Percentiles rank a stretch among this genome's conserved stretches.
Conservation (phyloP, 2,113 vertebrate genomes). For the Orycteropus afer region DNA sequence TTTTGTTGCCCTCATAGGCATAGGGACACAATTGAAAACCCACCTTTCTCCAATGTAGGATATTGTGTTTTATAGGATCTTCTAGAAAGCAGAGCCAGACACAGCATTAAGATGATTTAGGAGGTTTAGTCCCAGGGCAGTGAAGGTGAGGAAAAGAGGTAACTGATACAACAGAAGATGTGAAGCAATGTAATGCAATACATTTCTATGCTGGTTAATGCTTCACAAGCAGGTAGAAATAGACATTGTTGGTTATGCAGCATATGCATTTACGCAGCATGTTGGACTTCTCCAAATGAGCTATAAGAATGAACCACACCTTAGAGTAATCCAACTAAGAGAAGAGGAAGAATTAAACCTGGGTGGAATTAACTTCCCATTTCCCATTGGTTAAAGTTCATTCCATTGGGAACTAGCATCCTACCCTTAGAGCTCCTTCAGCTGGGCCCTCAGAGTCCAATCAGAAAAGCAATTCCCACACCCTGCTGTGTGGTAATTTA, state of each 20-base stretch:
- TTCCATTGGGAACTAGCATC: too few relatives aligned
- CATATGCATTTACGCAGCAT: neutral
- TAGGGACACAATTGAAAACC: neutral
- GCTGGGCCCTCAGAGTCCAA: too few relatives aligned
- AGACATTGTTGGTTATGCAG: neutral
- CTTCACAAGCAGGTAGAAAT: neutral
- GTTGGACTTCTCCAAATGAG: neutral
- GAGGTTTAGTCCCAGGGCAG: neutral
- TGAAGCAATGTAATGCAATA: neutral
- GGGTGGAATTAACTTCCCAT: neutral
- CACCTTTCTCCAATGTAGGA: neutral
- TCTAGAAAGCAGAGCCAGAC: neutral
- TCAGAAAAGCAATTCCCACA: neutral
- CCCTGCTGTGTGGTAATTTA: neutral
- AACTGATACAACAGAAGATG: neutral
- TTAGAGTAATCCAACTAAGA: neutral
- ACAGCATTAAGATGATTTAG: neutral
- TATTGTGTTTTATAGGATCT: neutral
- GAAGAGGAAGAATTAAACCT: neutral
- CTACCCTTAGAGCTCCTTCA: neutral
- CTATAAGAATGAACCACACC: neutral
- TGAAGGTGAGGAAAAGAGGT: neutral
- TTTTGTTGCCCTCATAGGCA: neutral
- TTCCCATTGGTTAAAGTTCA: neutral
- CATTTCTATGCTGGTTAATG: neutral